phyloP scores from a whole-genome alignment of 2,888 invertebrate genomes.

The Tachina grossa region DNA sequence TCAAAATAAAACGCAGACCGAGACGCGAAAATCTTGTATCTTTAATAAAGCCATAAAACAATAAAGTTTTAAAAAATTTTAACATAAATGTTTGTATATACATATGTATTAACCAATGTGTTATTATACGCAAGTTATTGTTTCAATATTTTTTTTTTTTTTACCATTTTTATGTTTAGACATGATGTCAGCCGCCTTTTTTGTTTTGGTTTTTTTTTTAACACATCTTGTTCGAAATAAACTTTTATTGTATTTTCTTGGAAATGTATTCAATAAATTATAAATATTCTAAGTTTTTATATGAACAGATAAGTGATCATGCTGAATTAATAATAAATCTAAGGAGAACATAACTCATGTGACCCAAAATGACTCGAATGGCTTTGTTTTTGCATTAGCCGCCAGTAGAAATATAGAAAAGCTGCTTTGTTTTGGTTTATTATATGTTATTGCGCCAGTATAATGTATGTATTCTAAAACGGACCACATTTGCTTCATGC shows the following conservation, averaged over 20 bases:
- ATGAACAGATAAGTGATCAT: no score
- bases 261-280: conserved; percentile 42
- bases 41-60: neutral
- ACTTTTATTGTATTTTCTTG: conserved; percentile 21
- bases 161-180: conserved; percentile 47
- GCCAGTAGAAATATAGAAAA: no score
- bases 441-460: no score
- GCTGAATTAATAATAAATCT: no score
- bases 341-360: no score
- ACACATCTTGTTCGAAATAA: conserved; percentile 18
- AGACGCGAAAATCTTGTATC: no score
- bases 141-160: conserved; percentile 6
- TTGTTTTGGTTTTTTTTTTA: neutral
- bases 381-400: no score
- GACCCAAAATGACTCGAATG: no score
- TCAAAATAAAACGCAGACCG: no score
- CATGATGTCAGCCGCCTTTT: conserved; percentile 49
- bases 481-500: no score
- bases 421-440: no score
- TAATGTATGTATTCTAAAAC: no score
- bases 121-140: conserved; percentile 21
- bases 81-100: conserved; percentile 34
- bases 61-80: conserved; percentile 35
- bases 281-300: neutral
- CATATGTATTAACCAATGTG: conserved; percentile 44